Conservation (phyloP, 2,888 invertebrate genomes). For the Acleris holmiana region DNA sequence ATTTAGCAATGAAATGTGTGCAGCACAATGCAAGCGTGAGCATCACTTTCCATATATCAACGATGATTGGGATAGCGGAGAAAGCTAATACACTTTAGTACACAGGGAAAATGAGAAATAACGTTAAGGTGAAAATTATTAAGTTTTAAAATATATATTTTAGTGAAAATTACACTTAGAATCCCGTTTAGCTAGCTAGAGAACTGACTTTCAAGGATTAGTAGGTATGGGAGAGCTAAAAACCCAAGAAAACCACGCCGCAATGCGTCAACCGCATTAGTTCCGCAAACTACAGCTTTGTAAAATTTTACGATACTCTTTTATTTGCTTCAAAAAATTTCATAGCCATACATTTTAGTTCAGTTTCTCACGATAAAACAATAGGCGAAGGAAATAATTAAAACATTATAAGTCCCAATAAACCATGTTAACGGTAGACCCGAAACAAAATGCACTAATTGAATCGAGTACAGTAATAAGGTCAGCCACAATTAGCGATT, state of each 20-base stretch:
- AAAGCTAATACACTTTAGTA: conserved; percentile 11
- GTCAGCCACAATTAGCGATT: conserved; percentile 22
- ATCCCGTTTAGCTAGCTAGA: neutral
- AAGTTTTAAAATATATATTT: neutral
- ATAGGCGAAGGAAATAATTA: too few species aligned
- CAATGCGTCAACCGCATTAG: conserved; percentile 28
- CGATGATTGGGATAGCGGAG: conserved; percentile 17
- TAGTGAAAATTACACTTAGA: neutral
- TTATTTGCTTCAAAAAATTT: neutral
- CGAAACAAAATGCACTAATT: conserved; percentile 8
- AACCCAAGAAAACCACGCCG: conserved; percentile 20
- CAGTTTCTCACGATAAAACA: too few species aligned
- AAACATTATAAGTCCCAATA: too few species aligned
- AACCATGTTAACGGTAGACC: neutral
- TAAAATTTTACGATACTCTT: conserved; percentile 3
- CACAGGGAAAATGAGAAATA: neutral
- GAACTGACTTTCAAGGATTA: neutral
- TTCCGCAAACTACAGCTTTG: conserved; percentile 18
- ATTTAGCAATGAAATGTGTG: conserved; percentile 54
- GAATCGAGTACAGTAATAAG: conserved; percentile 19
- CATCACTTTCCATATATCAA: conserved; percentile 58
- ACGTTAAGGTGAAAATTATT: too few species aligned
- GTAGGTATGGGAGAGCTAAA: neutral
- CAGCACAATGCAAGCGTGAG: conserved; percentile 41
- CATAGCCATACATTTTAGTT: too few species aligned